Conservation (phyloP, 2,113 vertebrate genomes). For the Zosterops borbonicus region DNA sequence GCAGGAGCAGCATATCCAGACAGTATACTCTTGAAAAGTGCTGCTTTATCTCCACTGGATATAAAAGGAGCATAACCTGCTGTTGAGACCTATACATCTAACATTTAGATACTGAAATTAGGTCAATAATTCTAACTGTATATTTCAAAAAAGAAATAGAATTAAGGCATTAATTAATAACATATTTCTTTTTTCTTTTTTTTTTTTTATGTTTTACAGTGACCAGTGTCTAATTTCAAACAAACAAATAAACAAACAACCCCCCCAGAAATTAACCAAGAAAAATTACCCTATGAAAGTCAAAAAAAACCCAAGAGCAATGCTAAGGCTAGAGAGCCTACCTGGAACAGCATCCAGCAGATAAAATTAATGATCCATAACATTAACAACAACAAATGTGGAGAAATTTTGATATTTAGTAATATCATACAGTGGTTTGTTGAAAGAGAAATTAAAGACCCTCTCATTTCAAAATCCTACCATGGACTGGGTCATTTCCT, state of each 20-base stretch:
- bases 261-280: accelerated
- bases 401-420: neutral
- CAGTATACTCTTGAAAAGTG: neutral
- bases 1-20: neutral
- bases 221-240: neutral
- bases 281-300: neutral
- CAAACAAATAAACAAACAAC: neutral
- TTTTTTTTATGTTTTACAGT: neutral
- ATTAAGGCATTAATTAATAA: neutral
- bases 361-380: neutral
- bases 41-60: neutral
- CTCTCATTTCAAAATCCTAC: neutral
- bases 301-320: neutral
- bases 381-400: accelerated
- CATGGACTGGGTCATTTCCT: neutral
- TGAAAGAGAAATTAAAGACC: neutral
- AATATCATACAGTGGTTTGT: neutral
- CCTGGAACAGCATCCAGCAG: neutral
- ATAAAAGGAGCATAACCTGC: neutral
- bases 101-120: neutral
- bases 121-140: neutral
- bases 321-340: accelerated
- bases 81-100: neutral
- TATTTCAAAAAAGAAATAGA: neutral
- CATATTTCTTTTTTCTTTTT: no score